Conservation (phyloP, 2,888 invertebrate genomes). For the Aradus depressus region DNA sequence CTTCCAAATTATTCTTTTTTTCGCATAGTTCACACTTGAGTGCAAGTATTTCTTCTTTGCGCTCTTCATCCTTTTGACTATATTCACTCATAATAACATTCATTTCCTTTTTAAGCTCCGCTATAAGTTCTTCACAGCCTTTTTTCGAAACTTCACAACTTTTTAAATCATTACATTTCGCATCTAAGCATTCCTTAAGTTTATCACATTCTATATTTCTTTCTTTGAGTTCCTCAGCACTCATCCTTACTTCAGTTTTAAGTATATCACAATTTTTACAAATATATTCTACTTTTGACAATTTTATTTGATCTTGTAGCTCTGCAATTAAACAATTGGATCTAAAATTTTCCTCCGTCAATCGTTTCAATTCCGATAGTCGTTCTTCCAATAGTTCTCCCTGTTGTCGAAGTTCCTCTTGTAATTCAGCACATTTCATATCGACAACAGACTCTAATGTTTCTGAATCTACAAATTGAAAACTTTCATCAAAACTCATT, state of each 20-base stretch:
- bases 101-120: not conserved
- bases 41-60: slow-evolving; percentile 5
- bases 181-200: not conserved
- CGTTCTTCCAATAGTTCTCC: slow-evolving; percentile 3
- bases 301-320: slow-evolving; percentile 1
- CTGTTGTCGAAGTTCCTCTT: slow-evolving; percentile 10
- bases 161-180: not conserved
- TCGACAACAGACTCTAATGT: slow-evolving; percentile 4
- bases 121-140: not conserved
- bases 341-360: not conserved
- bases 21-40: slow-evolving; percentile 12
- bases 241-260: not conserved
- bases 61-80: not conserved
- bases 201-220: slow-evolving; percentile 1
- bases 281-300: not conserved
- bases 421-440: slow-evolving; percentile 10
- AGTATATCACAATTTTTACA: not conserved
- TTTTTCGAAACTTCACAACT: not conserved
- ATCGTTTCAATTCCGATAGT: slow-evolving; percentile 1
- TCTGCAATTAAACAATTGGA: slow-evolving; percentile 1
- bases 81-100: not conserved
- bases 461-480: slow-evolving; percentile 5
- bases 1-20: slow-evolving; percentile 5
- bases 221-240: not conserved
- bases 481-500: slow-evolving; percentile 2